Conservation (phyloP, 2,797 vertebrate species). For the Smutsia temminckii region DNA sequence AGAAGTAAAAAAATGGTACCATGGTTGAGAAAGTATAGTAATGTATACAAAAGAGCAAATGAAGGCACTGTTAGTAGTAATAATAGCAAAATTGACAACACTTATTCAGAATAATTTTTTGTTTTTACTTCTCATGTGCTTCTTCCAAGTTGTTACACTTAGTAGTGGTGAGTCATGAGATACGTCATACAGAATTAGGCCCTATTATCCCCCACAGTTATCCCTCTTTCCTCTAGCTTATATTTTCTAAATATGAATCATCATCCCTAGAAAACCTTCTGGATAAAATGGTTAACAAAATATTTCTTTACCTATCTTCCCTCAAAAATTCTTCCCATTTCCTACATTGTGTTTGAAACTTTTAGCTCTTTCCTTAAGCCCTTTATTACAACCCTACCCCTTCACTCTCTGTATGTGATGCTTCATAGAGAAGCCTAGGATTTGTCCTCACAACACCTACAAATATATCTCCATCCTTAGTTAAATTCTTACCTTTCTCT, state of each 20-base stretch:
- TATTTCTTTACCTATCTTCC: background rate
- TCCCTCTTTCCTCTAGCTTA: background rate
- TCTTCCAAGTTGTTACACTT: background rate
- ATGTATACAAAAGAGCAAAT: background rate
- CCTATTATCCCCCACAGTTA: background rate
- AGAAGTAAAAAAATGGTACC: background rate
- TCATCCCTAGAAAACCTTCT: background rate
- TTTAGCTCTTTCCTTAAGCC: background rate
- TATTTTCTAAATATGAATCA: constrained; percentile 23
- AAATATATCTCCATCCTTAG: background rate
- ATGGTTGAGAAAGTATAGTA: background rate
- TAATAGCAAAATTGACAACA: background rate
- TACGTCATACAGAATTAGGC: background rate
- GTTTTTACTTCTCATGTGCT: background rate
- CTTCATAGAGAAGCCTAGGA: background rate
- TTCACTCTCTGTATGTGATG: background rate
- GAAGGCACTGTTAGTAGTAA: background rate
- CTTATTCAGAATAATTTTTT: constrained; percentile 6
- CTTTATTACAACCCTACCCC: background rate
- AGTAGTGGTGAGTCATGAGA: background rate
- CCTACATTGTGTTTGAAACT: background rate
- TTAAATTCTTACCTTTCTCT: background rate
- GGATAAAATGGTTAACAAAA: constrained; percentile 8
- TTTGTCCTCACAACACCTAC: background rate
- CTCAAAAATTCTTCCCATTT: background rate